A percentile compares a stretch with the other conserved stretches of the same genome.
Conservation (phyloP, 2,113 vertebrate species). For the Psilopsiagon aurifrons region DNA sequence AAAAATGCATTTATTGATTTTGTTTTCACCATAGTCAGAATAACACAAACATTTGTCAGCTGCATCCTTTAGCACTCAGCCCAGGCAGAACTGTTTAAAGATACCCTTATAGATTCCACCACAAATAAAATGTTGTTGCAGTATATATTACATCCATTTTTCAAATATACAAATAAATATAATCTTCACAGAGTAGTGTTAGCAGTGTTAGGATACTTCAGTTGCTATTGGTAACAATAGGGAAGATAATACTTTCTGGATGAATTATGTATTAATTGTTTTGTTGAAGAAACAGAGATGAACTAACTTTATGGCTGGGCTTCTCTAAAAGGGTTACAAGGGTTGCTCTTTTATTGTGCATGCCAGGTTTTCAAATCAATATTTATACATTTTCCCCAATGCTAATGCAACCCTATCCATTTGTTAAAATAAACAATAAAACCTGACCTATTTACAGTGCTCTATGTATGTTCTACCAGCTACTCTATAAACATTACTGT, state of each 20-base stretch:
- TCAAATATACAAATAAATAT: constrained; percentile 44
- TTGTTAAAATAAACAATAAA: constrained; percentile 82
- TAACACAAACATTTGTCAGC: constrained; percentile 77
- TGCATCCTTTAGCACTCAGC: constrained; percentile 70
- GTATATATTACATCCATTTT: constrained; percentile 13
- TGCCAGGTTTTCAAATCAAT: constrained; percentile 82
- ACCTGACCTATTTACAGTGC: constrained; percentile 74
- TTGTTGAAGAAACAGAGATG: constrained; percentile 70
- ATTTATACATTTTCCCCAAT: constrained; percentile 83
- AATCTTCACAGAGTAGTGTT: neutral
- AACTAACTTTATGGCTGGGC: constrained; percentile 79
- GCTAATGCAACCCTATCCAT: constrained; percentile 78
- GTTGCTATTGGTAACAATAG: constrained; percentile 49
- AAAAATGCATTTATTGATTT: constrained; percentile 79
- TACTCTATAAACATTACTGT: constrained; percentile 31
- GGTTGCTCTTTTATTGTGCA: constrained; percentile 77
- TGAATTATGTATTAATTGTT: constrained; percentile 84
- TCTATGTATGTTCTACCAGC: constrained; percentile 24
- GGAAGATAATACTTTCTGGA: constrained; percentile 67
- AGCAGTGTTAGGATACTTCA: constrained; percentile 35
- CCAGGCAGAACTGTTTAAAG: constrained; percentile 64
- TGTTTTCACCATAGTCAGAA: constrained; percentile 75
- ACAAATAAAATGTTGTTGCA: constrained; percentile 71
- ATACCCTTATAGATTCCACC: constrained; percentile 58
- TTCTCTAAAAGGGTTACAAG: constrained; percentile 84